Percentiles rank a stretch among this genome's conserved stretches.
Conservation (phyloP, 2,113 vertebrate species). For the Harpagus bidentatus region DNA sequence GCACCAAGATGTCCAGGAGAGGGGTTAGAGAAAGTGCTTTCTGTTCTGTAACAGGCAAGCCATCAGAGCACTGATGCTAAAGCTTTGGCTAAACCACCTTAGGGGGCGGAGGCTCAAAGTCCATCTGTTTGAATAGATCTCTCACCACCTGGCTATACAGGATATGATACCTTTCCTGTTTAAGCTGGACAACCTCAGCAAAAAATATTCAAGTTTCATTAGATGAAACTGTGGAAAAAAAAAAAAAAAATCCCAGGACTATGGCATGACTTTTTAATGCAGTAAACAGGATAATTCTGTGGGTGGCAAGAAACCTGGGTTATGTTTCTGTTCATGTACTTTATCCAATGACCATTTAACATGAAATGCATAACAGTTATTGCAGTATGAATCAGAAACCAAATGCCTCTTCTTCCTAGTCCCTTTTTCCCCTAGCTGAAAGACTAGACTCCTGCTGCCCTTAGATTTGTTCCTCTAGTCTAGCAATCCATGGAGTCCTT, state of each 20-base stretch:
- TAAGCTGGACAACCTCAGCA: neutral
- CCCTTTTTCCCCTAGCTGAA: fast-evolving
- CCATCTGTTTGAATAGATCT: neutral
- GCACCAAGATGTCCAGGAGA: neutral
- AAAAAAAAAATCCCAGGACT: neutral
- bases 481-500: neutral
- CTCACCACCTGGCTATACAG: neutral
- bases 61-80: neutral
- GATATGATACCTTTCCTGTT: neutral
- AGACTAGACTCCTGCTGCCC: neutral
- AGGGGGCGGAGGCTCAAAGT: neutral
- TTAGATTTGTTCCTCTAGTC: neutral
- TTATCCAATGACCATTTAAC: neutral
- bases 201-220: neutral
- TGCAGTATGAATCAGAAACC: neutral
- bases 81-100: neutral
- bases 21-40: neutral
- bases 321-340: neutral
- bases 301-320: neutral
- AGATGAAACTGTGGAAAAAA: neutral
- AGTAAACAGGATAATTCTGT: neutral
- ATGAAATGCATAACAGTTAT: neutral
- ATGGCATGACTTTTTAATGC: neutral
- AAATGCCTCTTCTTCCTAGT: neutral
- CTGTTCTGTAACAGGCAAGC: neutral